Evolutionary conservation across 2,888 invertebrate species (phyloP).

Genomic region (Cabera pusaria): DNA sequence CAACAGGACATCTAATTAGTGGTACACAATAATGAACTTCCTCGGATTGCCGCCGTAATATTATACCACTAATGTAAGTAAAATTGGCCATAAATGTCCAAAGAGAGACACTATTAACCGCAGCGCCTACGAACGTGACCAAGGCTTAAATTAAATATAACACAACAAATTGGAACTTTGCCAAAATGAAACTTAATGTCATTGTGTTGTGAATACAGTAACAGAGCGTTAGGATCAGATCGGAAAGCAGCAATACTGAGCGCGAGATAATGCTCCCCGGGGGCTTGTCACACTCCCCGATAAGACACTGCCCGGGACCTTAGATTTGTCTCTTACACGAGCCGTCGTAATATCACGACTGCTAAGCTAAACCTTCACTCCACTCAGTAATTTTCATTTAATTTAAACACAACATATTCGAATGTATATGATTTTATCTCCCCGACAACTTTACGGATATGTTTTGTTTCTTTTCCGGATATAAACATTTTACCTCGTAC

Average conservation of each 20-base stretch:
- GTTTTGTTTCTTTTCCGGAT: slow-evolving; percentile 24
- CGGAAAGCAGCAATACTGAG: slow-evolving; percentile 54
- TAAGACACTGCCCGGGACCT: slow-evolving; percentile 56
- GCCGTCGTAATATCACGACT: slow-evolving; percentile 42
- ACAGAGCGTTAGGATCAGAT: slow-evolving; percentile 56
- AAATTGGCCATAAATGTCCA: slow-evolving; percentile 14
- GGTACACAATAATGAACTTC: slow-evolving; percentile 5
- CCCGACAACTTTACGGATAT: slow-evolving; percentile 2
- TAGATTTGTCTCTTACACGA: slow-evolving; percentile 52
- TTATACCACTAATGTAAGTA: slow-evolving; percentile 14
- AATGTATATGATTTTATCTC: not conserved
- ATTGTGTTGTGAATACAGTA: slow-evolving; percentile 55
- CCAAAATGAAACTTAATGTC: slow-evolving; percentile 50
- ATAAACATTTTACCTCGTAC: slow-evolving; percentile 29
- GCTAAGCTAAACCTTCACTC: slow-evolving; percentile 40
- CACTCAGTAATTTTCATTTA: no score
- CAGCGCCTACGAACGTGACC: slow-evolving; percentile 17
- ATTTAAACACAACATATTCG: no score
- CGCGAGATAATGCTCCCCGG: slow-evolving; percentile 61
- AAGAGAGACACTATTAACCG: slow-evolving; percentile 24
- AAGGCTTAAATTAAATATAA: slow-evolving; percentile 31
- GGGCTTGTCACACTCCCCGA: slow-evolving; percentile 52
- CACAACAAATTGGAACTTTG: slow-evolving; percentile 30
- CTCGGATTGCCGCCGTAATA: slow-evolving; percentile 7
- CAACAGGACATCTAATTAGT: slow-evolving; percentile 8